These are phyloP conservation scores for Psittacula cyanocephala DNA, from an alignment of 2,113 vertebrate species.

Conservation along the genomic window DNA sequence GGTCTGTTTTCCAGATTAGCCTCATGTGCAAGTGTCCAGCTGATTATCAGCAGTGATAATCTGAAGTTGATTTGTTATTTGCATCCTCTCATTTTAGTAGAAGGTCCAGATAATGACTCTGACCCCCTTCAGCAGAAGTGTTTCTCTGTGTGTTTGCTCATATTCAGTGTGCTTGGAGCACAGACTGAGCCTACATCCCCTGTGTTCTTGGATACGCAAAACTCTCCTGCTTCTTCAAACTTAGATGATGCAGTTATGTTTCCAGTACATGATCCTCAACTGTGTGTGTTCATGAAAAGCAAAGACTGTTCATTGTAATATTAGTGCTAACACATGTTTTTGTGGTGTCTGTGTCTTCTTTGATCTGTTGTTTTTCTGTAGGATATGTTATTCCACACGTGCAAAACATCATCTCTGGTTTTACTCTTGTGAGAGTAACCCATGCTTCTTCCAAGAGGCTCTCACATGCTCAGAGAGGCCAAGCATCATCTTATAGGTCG, in stretches of 20 bases:
- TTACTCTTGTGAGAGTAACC: neutral
- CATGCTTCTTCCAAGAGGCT: neutral
- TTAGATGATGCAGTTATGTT: neutral
- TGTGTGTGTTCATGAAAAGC: neutral
- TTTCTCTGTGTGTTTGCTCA: neutral
- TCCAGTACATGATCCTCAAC: neutral
- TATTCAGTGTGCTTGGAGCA: neutral
- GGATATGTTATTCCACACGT: neutral
- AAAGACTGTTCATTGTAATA: neutral
- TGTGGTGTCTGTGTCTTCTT: neutral
- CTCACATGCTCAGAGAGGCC: accelerated
- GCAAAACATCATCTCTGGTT: neutral
- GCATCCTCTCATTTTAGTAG: neutral
- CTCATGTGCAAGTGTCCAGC: neutral
- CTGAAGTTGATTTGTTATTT: neutral
- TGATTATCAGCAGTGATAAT: neutral
- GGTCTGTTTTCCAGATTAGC: neutral
- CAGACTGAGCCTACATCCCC: neutral
- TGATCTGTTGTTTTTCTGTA: neutral
- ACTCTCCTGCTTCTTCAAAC: neutral
- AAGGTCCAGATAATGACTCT: neutral
- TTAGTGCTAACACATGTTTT: neutral
- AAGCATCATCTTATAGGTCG: neutral
- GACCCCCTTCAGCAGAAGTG: neutral
- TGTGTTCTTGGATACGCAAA: neutral